Base-by-base conservation (phyloP, 2,888 invertebrate genomes). In the Myathropa florea region DNA sequence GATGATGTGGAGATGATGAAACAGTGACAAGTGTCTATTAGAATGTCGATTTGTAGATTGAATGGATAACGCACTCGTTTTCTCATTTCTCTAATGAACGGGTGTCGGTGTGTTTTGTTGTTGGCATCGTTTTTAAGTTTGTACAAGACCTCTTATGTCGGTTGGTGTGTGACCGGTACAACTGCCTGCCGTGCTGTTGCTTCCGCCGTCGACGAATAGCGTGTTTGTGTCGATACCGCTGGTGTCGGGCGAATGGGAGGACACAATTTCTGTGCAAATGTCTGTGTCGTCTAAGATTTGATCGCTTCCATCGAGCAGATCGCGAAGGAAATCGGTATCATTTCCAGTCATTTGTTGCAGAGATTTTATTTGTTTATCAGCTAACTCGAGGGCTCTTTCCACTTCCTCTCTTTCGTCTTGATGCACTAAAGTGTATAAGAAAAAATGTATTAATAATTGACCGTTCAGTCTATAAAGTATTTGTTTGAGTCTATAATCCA, bases 321-420 rank as follows among this genome's bases (percentile, higher is more conserved):
- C 92, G 71, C 90, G 91, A 64, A 93, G 89, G 77, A 92, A 92
- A 88, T 90, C 90, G 73, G 90, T 89, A 89, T 92, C 92, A 4
- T 91, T 90, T 70, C 91, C 91, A 68, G 95, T 95, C 92, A 95
- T 93, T 92, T 95, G 95, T 91, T 96, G 95, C 89, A 96, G 92
- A 79, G 95, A 95, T 91, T 95, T 95, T 23, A 95, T 95, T 90
- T 95, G 95, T 91, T 95, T 95, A 91, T 96, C 96, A 60, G 96
- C 96, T 64, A 95, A 95, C 89, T 96, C 96, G 87, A 98, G 93
- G 9, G 97, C 97, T 82, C 97, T 95, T 91, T 97, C 97, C 89
- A 98, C 93, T 91, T 97, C 97, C 89, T 97, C 97, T 39, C 97
- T 96, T 92, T 98, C 97, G 91, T 97, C 97, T 91, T 95, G 94